Base-by-base conservation (phyloP, 2,888 invertebrate genomes). In the Leptopilina syphax region DNA sequence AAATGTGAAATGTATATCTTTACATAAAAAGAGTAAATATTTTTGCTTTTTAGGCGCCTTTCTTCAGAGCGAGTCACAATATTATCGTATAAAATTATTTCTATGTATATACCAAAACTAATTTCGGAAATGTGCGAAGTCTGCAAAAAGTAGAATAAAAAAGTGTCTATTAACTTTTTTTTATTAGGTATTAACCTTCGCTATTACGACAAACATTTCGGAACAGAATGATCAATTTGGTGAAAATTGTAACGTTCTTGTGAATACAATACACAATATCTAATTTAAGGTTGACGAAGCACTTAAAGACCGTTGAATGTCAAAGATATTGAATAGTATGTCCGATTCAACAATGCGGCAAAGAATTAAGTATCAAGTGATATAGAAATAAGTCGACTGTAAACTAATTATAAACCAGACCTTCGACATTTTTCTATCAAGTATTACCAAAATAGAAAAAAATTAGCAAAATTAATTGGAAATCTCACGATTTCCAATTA, bases 281-380 rank as follows among this genome's bases (percentile, higher is more conserved):
- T 8, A 60, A 18, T 18, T 18, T 60, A 18, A 60, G 60, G 60
- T 60, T 60, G 18, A 60, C 24, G n/a, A 60, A 60, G 60, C 60
- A 60, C 60, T 60, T 18, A 60, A 60, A 60, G 60, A 60, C 18
- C n/a, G 60, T 60, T 18, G 60, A 60, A 60, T 60, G 60, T n/a
- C 60, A 60, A 57, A 12, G 9, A 9, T n/a, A 60, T 57, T 12
- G 57, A 57, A 57, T n/a, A 57, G n/a, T 34, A 34, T 34, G 2
- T 0, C 34, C 34, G 34, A 60, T 60, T 60, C 60, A 60, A 60
- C 18, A 60, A 18, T 60, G 60, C n/a, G 60, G n/a, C n/a, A 60
- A 60, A 3, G n/a, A 60, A 60, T 60, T 18, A 60, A 60, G 60
- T 60, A 60, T 60, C 34, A 34, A 34, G 34, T 34, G 4, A 34